phyloP scores from a whole-genome alignment of 1,140 invertebrate species.

The Polypedilum vanderplanki region DNA sequence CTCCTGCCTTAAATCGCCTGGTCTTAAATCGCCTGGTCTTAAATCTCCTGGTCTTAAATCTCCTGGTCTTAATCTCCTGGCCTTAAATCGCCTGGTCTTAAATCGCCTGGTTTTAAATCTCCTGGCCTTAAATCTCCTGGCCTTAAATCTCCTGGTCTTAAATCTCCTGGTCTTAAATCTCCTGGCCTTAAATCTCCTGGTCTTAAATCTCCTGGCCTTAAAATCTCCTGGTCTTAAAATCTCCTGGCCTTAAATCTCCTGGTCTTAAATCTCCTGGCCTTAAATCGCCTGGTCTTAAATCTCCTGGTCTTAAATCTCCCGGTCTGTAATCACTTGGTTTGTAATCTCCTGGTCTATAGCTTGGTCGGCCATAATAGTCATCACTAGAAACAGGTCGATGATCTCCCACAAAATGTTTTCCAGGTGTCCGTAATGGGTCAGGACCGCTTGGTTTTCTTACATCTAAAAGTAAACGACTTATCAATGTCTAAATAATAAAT shows the following conservation, averaged over 20 bases:
- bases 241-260: not conserved
- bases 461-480: too few species aligned
- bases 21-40: conserved; percentile 1
- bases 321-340: conserved; percentile 7
- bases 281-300: not conserved
- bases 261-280: not conserved
- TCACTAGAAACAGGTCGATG: conserved; percentile 25
- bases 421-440: not conserved
- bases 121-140: not conserved
- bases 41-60: not conserved
- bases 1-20: conserved; percentile 27
- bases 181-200: conserved; percentile 4
- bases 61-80: not conserved
- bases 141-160: not conserved
- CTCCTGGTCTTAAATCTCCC: conserved; percentile 5
- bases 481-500: conserved; percentile 20
- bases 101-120: conserved; percentile 21
- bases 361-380: conserved; percentile 11
- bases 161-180: conserved; percentile 38
- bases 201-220: conserved; percentile 29
- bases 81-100: conserved; percentile 29
- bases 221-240: conserved; percentile 30
- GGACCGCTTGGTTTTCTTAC: not conserved
- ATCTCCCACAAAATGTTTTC: not conserved
- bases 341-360: not conserved